Evolutionary conservation across 2,888 invertebrate genomes (phyloP).

Genomic region (Pristionchus arcanus): DNA sequence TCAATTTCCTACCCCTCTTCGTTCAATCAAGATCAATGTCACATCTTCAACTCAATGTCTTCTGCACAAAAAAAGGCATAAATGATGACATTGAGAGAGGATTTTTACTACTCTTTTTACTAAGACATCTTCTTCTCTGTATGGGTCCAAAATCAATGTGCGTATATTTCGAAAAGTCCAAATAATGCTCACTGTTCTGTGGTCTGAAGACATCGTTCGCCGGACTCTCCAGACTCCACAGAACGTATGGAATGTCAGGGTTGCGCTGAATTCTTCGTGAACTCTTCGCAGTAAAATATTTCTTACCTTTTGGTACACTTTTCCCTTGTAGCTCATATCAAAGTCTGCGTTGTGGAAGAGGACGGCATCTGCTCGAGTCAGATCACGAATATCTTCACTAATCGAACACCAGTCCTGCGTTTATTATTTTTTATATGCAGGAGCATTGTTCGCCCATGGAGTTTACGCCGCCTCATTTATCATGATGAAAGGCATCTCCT

Average conservation of each 20-base stretch:
- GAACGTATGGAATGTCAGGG: conserved; percentile 60
- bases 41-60: no score
- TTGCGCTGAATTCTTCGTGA: conserved; percentile 38
- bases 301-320: background rate
- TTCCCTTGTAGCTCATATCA: conserved; percentile 47
- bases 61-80: no score
- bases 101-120: no score
- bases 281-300: background rate
- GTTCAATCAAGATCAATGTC: no score
- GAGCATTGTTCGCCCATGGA: no score
- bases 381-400: background rate
- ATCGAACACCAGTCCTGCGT: conserved; percentile 34
- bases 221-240: conserved; percentile 68
- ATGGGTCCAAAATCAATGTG: no score
- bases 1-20: no score
- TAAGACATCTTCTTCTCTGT: no score
- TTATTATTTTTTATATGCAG: no score
- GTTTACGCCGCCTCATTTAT: no score
- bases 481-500: no score
- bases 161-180: background rate
- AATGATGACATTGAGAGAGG: no score
- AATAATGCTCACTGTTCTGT: conserved; percentile 56
- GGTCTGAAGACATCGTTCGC: conserved; percentile 63
- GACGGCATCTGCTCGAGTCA: conserved; percentile 51
- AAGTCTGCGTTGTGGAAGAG: conserved; percentile 69